Evolutionary conservation across 2,113 vertebrate species (phyloP), one percentile per base, ranked within the genome.

Genomic region (Girardinichthys multiradiatus): DNA sequence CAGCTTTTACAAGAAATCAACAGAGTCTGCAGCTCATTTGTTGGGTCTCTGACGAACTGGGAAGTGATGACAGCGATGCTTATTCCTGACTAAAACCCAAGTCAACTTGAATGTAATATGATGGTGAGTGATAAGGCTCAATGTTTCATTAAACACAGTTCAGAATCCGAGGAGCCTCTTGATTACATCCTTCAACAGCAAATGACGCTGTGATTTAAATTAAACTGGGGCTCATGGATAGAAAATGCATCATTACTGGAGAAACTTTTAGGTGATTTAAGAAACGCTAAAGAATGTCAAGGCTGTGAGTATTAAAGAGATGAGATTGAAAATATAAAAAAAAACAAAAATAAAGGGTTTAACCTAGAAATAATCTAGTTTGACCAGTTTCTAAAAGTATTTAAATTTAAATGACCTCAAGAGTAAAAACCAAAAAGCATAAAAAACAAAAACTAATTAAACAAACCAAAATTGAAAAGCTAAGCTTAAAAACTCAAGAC

Each of bases 1-100:
- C 74, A 78, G 87, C 80, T 92, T 92, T 90, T 86, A 88, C 76
- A 64, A 86, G 58, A 79, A 81, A 88, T 91, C 78, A 82, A 83
- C 82, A 87, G 59, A 85, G 82, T 85, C 68, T 58, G 79, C 70
- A 75, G 81, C 69, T 48, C 70, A 83, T 84, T 82, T 85, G 82
- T 79, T 82, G 28, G 76, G 48, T 78, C 30, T 62, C 74, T 64
- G 81, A 82, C 80, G 72, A 87, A 81, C 74, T 72, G 70, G 61
- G 71, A 76, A 71, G 57, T 64, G 76, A 86, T 85, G 86, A 88
- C 79, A 75, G 82, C 84, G 77, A 84, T 77, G 74, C 81, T 88
- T 83, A 81, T 86, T 79, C 76, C 76, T 76, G 74, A 85, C 76
- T 72, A 70, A 70, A 74, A 77, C 64, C 73, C 39, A 64, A 58